Base-by-base conservation (phyloP, 2,797 vertebrate species). In the Sciaenops ocellatus region DNA sequence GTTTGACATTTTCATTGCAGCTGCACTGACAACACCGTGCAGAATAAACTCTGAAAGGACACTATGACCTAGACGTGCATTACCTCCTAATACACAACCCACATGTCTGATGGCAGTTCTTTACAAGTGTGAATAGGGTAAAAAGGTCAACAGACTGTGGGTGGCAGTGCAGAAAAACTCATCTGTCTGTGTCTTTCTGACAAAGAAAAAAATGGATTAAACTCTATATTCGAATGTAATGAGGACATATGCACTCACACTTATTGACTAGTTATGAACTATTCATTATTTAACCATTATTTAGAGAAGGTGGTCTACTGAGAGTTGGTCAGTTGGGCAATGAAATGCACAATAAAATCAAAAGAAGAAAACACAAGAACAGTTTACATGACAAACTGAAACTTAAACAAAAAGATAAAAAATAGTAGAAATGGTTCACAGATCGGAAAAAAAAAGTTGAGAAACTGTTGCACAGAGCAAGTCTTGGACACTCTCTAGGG, bases 1-100 rank as follows among this genome's bases (percentile, higher is more conserved):
- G 28, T 52, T 62, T 81, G 77, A 86, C 77, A 85, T 85, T 86
- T 70, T 57, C 42, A 55, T 0, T 38, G 66, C 20, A 0, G 54
- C 50, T 60, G 56, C 24, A 20, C 47, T 47, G 22, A 44, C 67
- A 52, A 67, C 22, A 68, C 42, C 18, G 50, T 7, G 4, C 18
- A 77, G 28, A 51, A 34, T 61, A 56, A 55, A 60, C 22, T 84
- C 20, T 24, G n/a, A 55, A 60, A 52, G 54, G 48, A 71, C 48
- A 52, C 42, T 8, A 7, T 26, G 70, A 84, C 78, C 66, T 18
- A 62, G 68, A 56, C 15, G 3, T 1, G 50, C 26, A 28, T 18
- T 28, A 17, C 17, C 46, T 54, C 54, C 52, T 55, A n/a, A 44
- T 28, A 6, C 41, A 69, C 41, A 50, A 41, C 16, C 22, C 4